Evolutionary conservation across 2,797 vertebrate species (phyloP).

Genomic region (Tokudaia tokunoshimensis): DNA sequence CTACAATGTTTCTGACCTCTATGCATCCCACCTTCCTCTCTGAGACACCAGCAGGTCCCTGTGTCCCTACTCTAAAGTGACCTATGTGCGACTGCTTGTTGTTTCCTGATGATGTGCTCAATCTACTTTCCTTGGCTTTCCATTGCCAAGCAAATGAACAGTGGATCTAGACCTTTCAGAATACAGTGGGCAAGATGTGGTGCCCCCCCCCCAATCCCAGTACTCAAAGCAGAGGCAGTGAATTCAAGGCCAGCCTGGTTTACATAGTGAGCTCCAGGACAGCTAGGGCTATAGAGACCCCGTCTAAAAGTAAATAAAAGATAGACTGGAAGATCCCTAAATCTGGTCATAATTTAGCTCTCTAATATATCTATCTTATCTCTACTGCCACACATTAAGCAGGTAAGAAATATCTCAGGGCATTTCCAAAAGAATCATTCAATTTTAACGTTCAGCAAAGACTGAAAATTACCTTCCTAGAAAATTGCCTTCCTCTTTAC

Average conservation of each 20-base stretch:
- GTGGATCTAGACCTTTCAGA: not conserved
- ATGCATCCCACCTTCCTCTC: not conserved
- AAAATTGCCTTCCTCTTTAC: conserved; percentile 28
- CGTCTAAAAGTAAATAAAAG: not conserved
- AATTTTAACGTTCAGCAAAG: conserved; percentile 4
- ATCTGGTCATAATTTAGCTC: not conserved
- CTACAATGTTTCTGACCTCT: conserved; percentile 18
- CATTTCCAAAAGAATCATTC: conserved; percentile 22
- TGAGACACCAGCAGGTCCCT: not conserved
- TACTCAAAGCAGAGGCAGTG: not conserved
- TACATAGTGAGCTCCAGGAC: not conserved
- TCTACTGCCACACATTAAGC: not conserved
- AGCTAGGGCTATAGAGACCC: not conserved
- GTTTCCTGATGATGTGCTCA: not conserved
- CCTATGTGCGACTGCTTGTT: not conserved
- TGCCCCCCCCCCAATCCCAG: not conserved
- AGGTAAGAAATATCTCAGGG: conserved; percentile 46
- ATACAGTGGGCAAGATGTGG: not conserved
- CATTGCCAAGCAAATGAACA: not conserved
- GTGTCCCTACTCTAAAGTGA: not conserved
- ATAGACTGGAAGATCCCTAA: not conserved
- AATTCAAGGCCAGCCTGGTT: not conserved
- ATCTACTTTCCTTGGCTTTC: not conserved
- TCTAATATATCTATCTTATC: conserved; percentile 4
- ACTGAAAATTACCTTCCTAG: not conserved